Evolutionary conservation across 2,113 vertebrate species (phyloP).

Genomic region (Barbus barbus): DNA sequence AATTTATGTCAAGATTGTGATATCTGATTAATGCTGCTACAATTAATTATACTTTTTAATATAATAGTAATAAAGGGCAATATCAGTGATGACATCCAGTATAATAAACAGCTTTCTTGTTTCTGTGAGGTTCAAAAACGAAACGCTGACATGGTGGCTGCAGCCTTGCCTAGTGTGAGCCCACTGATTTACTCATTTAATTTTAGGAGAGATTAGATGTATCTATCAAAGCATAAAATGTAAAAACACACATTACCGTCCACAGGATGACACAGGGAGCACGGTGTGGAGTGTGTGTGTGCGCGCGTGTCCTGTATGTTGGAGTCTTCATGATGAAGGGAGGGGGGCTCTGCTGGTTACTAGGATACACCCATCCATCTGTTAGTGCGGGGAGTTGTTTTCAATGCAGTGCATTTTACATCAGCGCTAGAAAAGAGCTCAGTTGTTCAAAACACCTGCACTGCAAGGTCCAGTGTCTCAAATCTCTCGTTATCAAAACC

Average conservation of each 20-base stretch:
- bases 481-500: background rate
- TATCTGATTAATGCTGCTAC: background rate
- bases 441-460: constrained; percentile 68
- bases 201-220: constrained; percentile 7
- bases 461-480: constrained; percentile 43
- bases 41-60: background rate
- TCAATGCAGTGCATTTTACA: constrained; percentile 74
- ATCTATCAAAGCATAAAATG: background rate
- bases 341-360: constrained; percentile 78
- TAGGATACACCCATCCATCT: constrained; percentile 82
- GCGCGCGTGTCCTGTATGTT: background rate
- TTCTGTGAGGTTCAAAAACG: background rate
- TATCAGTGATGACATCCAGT: background rate
- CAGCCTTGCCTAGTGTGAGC: background rate
- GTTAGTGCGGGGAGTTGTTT: constrained; percentile 73
- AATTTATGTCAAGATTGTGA: background rate
- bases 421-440: constrained; percentile 69
- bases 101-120: background rate
- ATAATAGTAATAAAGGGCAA: background rate
- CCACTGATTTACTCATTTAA: background rate
- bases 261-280: background rate
- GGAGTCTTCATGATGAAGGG: constrained; percentile 47
- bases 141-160: too few species aligned
- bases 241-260: constrained; percentile 62
- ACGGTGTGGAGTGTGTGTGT: background rate